Percentiles rank a stretch among this genome's conserved stretches.
Conservation (phyloP, 2,888 invertebrate genomes). For the Drosophila meridiana region DNA sequence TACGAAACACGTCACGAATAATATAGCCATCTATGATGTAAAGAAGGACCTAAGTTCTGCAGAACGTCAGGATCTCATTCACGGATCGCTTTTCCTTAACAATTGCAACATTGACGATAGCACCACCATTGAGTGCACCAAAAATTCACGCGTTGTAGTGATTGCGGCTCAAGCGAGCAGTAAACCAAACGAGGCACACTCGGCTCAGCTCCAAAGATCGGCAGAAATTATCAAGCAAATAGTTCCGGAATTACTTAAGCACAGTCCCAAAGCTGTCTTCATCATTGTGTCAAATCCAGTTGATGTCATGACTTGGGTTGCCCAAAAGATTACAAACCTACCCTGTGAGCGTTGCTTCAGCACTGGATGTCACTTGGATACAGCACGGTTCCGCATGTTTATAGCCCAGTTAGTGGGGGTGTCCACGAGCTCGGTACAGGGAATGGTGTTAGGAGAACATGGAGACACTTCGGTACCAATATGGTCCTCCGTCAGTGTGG, state of each 20-base stretch:
- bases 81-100: slow-evolving; percentile 91
- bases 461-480: slow-evolving; percentile 2
- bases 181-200: slow-evolving; percentile 90
- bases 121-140: slow-evolving; percentile 89
- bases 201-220: slow-evolving; percentile 92
- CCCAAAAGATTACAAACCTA: neutral
- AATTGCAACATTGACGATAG: slow-evolving; percentile 90
- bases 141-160: slow-evolving; percentile 91
- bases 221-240: slow-evolving; percentile 92
- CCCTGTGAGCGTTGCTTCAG: slow-evolving; percentile 8
- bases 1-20: slow-evolving; percentile 91
- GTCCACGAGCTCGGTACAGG: neutral
- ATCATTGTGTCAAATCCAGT: slow-evolving; percentile 1
- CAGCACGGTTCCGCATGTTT: neutral
- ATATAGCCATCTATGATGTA: slow-evolving; percentile 91
- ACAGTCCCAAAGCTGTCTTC: slow-evolving; percentile 1
- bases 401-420: neutral
- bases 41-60: slow-evolving; percentile 89
- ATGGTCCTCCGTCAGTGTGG: slow-evolving; percentile 8
- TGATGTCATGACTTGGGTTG: slow-evolving; percentile 2
- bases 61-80: slow-evolving; percentile 76
- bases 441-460: neutral
- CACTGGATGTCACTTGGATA: slow-evolving; percentile 5
- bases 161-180: slow-evolving; percentile 95
- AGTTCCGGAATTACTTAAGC: slow-evolving; percentile 86